These are phyloP conservation scores for Heptranchias perlo DNA, from an alignment of 2,113 vertebrate species.

Conservation along the genomic window DNA sequence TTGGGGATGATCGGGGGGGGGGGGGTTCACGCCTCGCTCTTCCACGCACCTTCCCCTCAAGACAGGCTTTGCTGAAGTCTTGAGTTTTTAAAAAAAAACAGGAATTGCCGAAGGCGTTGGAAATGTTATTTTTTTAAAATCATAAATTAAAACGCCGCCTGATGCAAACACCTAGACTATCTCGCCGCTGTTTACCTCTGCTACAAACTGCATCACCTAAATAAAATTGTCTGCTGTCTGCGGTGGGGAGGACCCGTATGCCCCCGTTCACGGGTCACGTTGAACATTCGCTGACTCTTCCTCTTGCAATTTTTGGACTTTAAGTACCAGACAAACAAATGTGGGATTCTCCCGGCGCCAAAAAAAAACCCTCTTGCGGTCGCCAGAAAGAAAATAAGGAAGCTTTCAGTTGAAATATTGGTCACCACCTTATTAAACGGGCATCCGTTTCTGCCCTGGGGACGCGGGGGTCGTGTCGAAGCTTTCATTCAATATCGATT, in stretches of 20 bases:
- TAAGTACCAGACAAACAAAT: neutral
- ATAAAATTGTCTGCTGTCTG: neutral
- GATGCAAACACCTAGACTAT: neutral
- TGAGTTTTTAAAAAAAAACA: neutral
- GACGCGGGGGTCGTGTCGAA: too few species aligned
- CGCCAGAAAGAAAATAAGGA: neutral
- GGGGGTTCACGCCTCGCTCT: neutral
- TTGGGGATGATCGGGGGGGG: neutral
- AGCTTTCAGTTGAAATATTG: neutral
- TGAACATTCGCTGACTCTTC: neutral
- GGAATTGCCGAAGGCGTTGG: neutral
- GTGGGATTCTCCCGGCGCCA: neutral
- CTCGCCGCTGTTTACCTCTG: neutral
- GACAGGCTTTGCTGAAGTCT: neutral
- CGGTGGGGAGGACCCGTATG: neutral
- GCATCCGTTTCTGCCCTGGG: neutral
- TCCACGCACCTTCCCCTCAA: too few species aligned
- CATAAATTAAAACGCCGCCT: too few species aligned
- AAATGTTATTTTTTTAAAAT: too few species aligned
- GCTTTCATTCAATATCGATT: neutral
- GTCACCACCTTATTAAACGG: neutral
- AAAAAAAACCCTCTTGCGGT: neutral
- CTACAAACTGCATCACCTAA: neutral
- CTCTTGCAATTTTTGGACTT: neutral
- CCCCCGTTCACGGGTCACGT: neutral